phyloP scores from a whole-genome alignment of 2,113 vertebrate species.

The Ptychochromis oligacanthus region DNA sequence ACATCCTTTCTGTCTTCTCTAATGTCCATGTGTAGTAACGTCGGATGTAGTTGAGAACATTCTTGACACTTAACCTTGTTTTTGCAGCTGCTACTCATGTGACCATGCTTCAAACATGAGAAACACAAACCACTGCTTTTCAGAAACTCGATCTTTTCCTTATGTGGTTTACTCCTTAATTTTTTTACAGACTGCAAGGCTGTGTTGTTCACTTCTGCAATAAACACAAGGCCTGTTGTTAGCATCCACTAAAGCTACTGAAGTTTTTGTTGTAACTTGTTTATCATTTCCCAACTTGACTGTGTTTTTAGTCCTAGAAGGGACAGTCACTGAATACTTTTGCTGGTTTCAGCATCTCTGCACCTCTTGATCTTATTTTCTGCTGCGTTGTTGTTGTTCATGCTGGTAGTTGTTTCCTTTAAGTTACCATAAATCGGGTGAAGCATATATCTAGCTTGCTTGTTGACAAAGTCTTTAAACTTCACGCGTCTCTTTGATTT shows the following conservation, averaged over 20 bases:
- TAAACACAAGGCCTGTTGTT: neutral
- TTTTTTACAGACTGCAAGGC: neutral
- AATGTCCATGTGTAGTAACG: neutral
- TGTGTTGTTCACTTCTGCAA: neutral
- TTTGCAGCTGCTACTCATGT: neutral
- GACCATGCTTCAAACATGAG: neutral
- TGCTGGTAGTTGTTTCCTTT: neutral
- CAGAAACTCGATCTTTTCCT: neutral
- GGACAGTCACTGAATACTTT: too few species aligned
- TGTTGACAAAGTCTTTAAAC: constrained; percentile 13
- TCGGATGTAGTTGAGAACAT: neutral
- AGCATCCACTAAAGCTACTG: neutral
- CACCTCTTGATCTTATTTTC: neutral
- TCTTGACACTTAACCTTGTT: neutral
- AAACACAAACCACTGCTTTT: neutral
- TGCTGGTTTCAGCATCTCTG: neutral
- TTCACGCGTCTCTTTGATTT: constrained; percentile 19
- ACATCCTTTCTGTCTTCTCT: constrained; percentile 8
- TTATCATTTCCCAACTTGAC: too few species aligned
- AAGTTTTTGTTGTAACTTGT: too few species aligned
- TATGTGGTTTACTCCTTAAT: neutral
- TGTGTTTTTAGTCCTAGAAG: too few species aligned
- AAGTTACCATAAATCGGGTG: neutral
- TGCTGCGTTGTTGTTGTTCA: neutral
- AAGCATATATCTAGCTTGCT: neutral